phyloP scores from a whole-genome alignment of 2,888 invertebrate species.

The Melinopterus prodromus region DNA sequence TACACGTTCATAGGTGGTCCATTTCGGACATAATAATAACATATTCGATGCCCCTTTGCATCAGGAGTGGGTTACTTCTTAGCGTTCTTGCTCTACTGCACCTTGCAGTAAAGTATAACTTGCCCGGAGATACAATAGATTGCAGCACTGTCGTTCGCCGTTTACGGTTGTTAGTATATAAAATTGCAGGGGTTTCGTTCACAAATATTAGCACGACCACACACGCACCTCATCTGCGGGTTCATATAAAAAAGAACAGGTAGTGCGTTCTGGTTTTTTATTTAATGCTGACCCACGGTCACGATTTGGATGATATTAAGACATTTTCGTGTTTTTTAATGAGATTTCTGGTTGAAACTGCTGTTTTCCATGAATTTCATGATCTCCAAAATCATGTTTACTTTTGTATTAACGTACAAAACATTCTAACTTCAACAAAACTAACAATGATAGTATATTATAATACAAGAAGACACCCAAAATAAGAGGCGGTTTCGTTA shows the following conservation, averaged over 20 bases:
- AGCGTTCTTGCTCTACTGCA: background rate
- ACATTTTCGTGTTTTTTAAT: background rate
- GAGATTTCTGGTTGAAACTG: too few species aligned
- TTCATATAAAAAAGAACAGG: conserved; percentile 30
- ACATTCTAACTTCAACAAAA: too few species aligned
- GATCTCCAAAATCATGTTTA: too few species aligned
- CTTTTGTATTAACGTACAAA: too few species aligned
- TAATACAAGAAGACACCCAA: too few species aligned
- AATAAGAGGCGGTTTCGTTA: too few species aligned
- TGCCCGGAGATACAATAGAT: background rate
- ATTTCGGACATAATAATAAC: conserved; percentile 34
- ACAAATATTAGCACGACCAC: conserved; percentile 43
- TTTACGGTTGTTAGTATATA: conserved; percentile 32
- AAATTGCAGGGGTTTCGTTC: conserved; percentile 41
- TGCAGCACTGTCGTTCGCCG: background rate
- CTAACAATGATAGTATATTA: too few species aligned
- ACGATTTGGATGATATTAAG: background rate
- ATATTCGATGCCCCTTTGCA: conserved; percentile 28
- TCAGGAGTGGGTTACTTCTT: conserved; percentile 14
- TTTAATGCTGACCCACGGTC: background rate
- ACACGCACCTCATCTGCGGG: conserved; percentile 34
- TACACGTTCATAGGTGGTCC: conserved; percentile 37
- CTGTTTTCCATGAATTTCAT: too few species aligned
- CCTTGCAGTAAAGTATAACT: background rate
- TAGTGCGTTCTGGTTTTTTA: conserved; percentile 25